Percentiles rank a stretch among this genome's conserved stretches.
Evolutionary conservation across 2,113 vertebrate species (phyloP).

Genomic region (Taurulus bubalis): DNA sequence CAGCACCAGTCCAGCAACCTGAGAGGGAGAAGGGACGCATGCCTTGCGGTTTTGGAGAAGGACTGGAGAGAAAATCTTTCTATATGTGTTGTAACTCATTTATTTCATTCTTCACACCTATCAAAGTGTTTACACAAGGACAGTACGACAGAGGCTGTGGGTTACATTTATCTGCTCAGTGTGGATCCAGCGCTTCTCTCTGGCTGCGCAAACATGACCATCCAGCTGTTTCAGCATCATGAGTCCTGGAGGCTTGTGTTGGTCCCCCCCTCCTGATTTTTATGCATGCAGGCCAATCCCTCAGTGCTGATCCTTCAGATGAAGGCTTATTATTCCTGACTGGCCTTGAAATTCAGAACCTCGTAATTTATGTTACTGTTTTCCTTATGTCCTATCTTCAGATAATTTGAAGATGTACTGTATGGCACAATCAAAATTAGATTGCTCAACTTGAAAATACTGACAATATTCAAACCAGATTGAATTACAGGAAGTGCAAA

Average conservation of each 20-base stretch:
- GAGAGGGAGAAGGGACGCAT: slow-evolving; percentile 39
- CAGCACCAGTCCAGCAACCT: slow-evolving; percentile 47
- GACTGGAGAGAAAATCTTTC: slow-evolving; percentile 54
- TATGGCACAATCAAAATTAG: slow-evolving; percentile 26
- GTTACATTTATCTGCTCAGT: slow-evolving; percentile 53
- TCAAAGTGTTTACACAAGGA: slow-evolving; percentile 70
- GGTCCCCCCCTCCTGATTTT: slow-evolving; percentile 25
- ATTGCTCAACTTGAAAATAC: slow-evolving; percentile 9
- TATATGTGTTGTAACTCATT: slow-evolving; percentile 61
- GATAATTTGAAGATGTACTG: slow-evolving; percentile 29
- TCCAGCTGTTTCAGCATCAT: slow-evolving; percentile 63
- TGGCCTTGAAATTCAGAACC: slow-evolving; percentile 31
- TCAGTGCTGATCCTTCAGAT: slow-evolving; percentile 37
- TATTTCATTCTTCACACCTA: slow-evolving; percentile 58
- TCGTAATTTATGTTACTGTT: slow-evolving; percentile 11
- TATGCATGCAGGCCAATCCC: slow-evolving; percentile 64
- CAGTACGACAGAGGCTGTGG: slow-evolving; percentile 32
- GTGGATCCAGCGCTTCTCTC: slow-evolving; percentile 40
- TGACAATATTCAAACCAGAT: slow-evolving; percentile 19
- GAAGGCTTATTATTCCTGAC: slow-evolving; percentile 38
- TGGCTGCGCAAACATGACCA: slow-evolving; percentile 43
- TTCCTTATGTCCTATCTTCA: slow-evolving; percentile 21
- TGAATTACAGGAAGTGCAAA: neutral
- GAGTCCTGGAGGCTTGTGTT: slow-evolving; percentile 40
- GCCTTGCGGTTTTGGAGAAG: slow-evolving; percentile 43